These are phyloP conservation scores for Temnothorax nylanderi DNA, from an alignment of 1,140 invertebrate genomes.

Conservation along the genomic window DNA sequence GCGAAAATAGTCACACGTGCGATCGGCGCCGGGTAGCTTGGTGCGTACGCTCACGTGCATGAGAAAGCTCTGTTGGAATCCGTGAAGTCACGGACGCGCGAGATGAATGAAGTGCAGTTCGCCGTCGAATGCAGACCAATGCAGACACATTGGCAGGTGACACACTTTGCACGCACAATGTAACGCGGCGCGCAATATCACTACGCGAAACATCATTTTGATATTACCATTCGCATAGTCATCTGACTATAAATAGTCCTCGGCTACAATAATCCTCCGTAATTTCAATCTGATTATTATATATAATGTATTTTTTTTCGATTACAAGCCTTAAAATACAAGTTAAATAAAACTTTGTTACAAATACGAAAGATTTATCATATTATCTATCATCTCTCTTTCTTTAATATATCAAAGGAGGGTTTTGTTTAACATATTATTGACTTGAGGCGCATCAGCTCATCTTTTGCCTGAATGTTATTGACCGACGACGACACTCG, in stretches of 20 bases:
- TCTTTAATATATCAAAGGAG: not conserved
- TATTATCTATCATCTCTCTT: not conserved
- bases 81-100: conserved; percentile 36
- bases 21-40: not conserved
- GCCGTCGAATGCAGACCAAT: conserved; percentile 24
- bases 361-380: not conserved
- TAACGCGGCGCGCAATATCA: not conserved
- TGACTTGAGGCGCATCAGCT: not conserved
- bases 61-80: conserved; percentile 39
- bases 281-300: not conserved
- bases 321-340: not conserved
- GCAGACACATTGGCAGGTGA: conserved; percentile 21
- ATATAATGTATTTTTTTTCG: not conserved
- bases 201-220: not conserved
- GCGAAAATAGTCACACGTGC: conserved; percentile 51
- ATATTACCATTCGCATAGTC: not conserved
- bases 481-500: not conserved
- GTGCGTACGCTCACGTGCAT: not conserved
- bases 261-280: not conserved
- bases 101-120: conserved; percentile 40
- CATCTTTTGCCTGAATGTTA: not conserved
- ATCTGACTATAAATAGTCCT: not conserved
- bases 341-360: not conserved
- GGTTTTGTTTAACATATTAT: not conserved
- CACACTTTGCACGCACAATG: conserved; percentile 6